Evolutionary conservation across 2,888 invertebrate species (phyloP), one percentile per base, ranked within the genome.

Genomic region (Notodromas monacha): DNA sequence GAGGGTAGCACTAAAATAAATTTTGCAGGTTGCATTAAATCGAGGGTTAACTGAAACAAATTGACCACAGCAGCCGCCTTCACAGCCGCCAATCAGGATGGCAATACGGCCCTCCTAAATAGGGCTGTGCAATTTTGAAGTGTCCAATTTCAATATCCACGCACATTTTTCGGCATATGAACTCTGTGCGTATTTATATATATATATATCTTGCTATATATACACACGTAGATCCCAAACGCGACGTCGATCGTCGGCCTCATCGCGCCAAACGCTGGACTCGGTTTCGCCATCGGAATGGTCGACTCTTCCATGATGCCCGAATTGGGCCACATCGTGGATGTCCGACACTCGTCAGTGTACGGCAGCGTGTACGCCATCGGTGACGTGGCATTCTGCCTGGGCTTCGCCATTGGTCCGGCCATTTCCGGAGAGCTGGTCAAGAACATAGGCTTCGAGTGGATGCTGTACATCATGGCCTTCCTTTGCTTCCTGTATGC

Each of bases 281-380:
- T 96, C 27, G 96, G 96, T 37, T 92, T 96, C 51, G 89, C 92
- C 8, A 92, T 96, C 43, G 92, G 92, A 36, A 96, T 96, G 92
- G 96, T 96, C 30, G 96, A 99, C 52, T 86, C 89, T 11, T 86
- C 89, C 3, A 96, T 99, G 92, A 92, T 99, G 86, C 96, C 96
- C 0, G 79, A 89, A 47, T 62, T 96, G 34, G 96, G 89, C 0
- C 86, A 77, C 51, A 57, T 96, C 36, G 92, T 96, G 4, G 96
- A 96, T 48, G 76, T 96, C 39, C 62, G 96, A 28, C 96, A 96
- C 48, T 68, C 76, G 0, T 81, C 89, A 0, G 84, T 96, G 28
- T 96, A 96, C 43, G 96, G 96, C 10, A 86, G 81, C 36, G 89
- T 96, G n/a, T 96, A 96, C 43, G 92, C 92, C 28, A 76, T 96